These are phyloP conservation scores for Cyclina sinensis DNA, from an alignment of 1,140 invertebrate genomes.

Conservation along the genomic window DNA sequence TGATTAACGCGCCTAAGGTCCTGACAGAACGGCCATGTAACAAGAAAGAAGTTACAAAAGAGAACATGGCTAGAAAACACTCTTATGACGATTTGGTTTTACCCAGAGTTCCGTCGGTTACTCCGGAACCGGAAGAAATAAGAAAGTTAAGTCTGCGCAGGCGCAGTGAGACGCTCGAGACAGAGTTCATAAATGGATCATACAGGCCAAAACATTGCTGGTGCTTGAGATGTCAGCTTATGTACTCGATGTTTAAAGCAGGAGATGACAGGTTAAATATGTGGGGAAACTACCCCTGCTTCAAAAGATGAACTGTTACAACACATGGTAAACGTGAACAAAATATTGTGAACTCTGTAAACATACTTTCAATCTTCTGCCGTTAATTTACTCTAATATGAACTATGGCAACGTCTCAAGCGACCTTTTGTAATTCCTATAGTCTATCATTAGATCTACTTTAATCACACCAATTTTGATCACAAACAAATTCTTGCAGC, in stretches of 20 bases:
- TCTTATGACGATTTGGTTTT: not conserved
- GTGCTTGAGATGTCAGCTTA: constrained; percentile 71
- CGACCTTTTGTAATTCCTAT: too few species aligned
- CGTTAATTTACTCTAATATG: too few species aligned
- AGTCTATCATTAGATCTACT: too few species aligned
- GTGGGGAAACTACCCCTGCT: constrained; percentile 74
- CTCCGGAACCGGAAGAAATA: constrained; percentile 69
- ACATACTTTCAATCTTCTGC: too few species aligned
- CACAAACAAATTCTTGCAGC: too few species aligned
- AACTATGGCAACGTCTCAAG: too few species aligned
- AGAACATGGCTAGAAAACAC: not conserved
- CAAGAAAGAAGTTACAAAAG: not conserved
- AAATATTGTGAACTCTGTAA: too few species aligned
- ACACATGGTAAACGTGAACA: too few species aligned
- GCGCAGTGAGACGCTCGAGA: constrained; percentile 10
- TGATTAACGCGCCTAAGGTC: not conserved
- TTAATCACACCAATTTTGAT: too few species aligned
- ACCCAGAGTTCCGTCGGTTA: constrained; percentile 59
- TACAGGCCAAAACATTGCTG: constrained; percentile 69
- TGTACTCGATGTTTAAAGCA: constrained; percentile 70
- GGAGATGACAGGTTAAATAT: constrained; percentile 54
- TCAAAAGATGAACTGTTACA: constrained; percentile 54
- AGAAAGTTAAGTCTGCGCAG: constrained; percentile 28
- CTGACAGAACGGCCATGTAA: not conserved
- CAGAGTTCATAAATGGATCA: not conserved